These are phyloP conservation scores for Galeopterus variegatus DNA, from an alignment of 2,113 vertebrate species.

Conservation along the genomic window DNA sequence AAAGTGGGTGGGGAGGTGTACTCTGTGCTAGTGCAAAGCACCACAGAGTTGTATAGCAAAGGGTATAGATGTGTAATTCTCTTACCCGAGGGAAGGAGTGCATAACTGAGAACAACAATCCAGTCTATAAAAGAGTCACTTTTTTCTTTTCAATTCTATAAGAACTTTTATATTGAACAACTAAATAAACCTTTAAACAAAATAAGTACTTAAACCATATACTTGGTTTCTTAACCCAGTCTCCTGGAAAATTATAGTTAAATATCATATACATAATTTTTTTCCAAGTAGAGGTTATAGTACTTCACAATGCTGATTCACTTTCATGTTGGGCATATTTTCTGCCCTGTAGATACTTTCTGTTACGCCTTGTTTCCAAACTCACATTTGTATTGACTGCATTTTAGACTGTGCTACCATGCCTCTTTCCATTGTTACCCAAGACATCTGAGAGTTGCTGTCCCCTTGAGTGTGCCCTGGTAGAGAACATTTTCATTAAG, in stretches of 20 bases:
- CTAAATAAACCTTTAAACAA: not conserved
- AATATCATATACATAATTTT: not conserved
- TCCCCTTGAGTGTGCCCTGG: not conserved
- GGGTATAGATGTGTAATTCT: not conserved
- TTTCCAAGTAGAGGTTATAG: not conserved
- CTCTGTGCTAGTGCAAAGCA: not conserved
- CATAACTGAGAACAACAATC: not conserved
- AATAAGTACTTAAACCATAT: not conserved
- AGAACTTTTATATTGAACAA: not conserved
- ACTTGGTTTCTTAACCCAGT: not conserved
- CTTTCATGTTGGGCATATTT: not conserved
- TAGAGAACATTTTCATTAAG: not conserved
- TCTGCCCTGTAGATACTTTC: not conserved
- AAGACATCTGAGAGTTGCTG: not conserved
- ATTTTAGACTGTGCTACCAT: not conserved
- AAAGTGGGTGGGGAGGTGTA: too few relatives aligned
- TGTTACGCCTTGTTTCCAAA: not conserved
- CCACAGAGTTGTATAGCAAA: not conserved
- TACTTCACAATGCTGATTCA: not conserved
- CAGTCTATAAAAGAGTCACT: not conserved
- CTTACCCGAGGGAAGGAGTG: not conserved
- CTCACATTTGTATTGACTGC: not conserved
- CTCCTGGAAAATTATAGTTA: slow-evolving; percentile 42
- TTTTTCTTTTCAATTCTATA: slow-evolving; percentile 12
- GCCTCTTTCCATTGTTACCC: not conserved